These are phyloP conservation scores for Thomomys bottae DNA, from an alignment of 2,113 vertebrate genomes.

Conservation along the genomic window DNA sequence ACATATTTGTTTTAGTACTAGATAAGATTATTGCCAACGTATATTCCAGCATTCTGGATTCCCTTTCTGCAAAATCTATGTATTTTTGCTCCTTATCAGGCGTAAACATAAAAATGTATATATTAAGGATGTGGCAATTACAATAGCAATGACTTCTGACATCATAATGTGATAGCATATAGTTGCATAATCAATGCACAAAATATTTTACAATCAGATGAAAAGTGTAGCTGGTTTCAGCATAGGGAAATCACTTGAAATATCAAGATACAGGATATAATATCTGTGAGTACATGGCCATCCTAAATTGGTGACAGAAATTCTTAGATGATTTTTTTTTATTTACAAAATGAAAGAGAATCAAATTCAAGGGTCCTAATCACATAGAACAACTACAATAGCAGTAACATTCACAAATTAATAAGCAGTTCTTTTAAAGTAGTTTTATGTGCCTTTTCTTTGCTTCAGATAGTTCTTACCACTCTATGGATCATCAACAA, in stretches of 20 bases:
- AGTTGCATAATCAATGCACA: background rate
- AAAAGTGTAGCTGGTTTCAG: background rate
- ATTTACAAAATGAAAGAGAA: background rate
- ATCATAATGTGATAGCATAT: background rate
- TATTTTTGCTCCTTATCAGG: background rate
- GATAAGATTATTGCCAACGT: conserved; percentile 3
- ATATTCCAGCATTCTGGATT: background rate
- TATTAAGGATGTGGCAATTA: background rate
- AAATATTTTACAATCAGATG: background rate
- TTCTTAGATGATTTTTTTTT: background rate
- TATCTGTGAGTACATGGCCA: background rate
- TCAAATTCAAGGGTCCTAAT: conserved; percentile 7
- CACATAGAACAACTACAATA: background rate
- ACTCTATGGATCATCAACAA: background rate
- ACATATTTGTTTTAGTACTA: background rate
- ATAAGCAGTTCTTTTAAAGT: background rate
- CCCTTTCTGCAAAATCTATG: background rate
- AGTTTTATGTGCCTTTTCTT: background rate
- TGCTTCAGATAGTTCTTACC: background rate
- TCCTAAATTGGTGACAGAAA: background rate
- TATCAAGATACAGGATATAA: background rate
- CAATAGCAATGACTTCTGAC: background rate
- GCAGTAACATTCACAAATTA: background rate
- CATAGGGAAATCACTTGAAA: background rate
- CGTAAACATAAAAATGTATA: background rate